These are phyloP conservation scores for Tamandua tetradactyla DNA, from an alignment of 2,797 vertebrate genomes.

Conservation along the genomic window DNA sequence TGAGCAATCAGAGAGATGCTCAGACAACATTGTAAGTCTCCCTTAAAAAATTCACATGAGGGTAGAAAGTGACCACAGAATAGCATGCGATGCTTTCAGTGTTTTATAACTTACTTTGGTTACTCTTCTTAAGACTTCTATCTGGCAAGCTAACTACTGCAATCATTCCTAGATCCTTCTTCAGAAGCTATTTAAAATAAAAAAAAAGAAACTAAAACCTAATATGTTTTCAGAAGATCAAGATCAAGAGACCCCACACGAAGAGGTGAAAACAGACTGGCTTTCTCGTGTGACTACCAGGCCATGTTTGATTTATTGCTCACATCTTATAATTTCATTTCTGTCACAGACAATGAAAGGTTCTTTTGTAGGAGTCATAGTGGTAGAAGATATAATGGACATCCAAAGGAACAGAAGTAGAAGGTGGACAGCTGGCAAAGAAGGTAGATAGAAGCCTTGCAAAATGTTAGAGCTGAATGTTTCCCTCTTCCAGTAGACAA, in stretches of 20 bases:
- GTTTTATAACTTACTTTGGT: neutral
- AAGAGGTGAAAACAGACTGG: neutral
- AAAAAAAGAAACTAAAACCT: neutral
- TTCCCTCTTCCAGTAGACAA: neutral
- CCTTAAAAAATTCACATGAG: neutral
- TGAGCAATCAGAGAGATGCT: neutral
- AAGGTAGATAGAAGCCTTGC: neutral
- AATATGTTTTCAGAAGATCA: neutral
- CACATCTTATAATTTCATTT: neutral
- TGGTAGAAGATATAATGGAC: neutral
- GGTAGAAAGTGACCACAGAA: fast-evolving
- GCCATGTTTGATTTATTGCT: no score
- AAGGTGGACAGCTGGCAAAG: neutral
- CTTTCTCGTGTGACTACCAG: neutral
- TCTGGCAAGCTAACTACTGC: neutral
- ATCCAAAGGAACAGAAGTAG: neutral
- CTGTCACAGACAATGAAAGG: neutral
- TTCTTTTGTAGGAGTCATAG: neutral
- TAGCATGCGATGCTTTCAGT: fast-evolving
- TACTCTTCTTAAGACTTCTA: neutral
- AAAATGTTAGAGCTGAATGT: neutral
- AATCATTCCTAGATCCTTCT: conserved; percentile 1
- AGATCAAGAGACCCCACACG: neutral
- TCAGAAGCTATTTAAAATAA: neutral
- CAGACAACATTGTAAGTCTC: no score